Evolutionary conservation across 2,797 vertebrate species (phyloP).

Genomic region (Simalia tracyae): DNA sequence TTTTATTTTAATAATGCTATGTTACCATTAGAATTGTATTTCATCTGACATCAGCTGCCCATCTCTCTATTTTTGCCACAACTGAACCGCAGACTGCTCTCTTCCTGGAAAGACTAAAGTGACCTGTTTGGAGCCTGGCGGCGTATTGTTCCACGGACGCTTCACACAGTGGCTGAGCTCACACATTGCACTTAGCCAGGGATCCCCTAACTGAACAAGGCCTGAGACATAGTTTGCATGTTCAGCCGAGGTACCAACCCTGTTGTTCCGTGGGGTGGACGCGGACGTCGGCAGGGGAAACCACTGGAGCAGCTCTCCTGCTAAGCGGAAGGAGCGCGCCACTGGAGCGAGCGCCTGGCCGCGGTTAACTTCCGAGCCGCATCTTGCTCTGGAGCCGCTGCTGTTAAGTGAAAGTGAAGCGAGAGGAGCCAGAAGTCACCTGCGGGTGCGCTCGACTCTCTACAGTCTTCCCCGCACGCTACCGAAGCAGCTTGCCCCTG

Average conservation of each 20-base stretch:
- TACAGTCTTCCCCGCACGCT: not conserved
- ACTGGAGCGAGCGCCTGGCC: too few relatives aligned
- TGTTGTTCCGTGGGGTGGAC: not conserved
- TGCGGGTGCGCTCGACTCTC: not conserved
- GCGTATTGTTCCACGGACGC: not conserved
- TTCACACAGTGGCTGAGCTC: not conserved
- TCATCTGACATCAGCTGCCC: not conserved
- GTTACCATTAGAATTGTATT: not conserved
- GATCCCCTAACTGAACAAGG: not conserved
- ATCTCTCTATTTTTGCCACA: not conserved
- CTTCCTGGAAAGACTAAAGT: not conserved
- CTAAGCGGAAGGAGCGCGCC: not conserved
- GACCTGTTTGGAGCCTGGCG: not conserved
- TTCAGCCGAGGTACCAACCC: not conserved
- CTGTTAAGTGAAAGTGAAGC: not conserved
- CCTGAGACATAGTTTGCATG: too few relatives aligned
- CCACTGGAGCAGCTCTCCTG: not conserved
- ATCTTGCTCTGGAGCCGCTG: not conserved
- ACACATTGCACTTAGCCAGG: not conserved
- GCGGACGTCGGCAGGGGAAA: not conserved
- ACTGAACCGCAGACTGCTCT: not conserved
- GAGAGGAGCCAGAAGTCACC: not conserved
- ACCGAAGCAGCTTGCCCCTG: not conserved
- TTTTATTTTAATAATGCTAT: not conserved
- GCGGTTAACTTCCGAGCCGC: not conserved